These are phyloP conservation scores for Rhabdophis nuchalis DNA, from an alignment of 2,797 vertebrate species.

Conservation along the genomic window DNA sequence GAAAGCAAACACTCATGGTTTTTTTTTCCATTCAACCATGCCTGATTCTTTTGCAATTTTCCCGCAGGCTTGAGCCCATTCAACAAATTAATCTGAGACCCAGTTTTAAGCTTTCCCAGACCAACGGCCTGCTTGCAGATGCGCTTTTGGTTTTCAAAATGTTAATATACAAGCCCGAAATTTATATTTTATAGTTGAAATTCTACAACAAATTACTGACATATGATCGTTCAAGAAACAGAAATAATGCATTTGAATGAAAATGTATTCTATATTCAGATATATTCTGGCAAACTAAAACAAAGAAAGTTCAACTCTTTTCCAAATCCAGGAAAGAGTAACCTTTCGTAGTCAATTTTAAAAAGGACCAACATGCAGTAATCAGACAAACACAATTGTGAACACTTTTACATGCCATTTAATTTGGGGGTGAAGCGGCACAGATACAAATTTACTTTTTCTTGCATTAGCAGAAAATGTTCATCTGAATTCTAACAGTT, in stretches of 20 bases:
- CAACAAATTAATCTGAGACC: constrained; percentile 78
- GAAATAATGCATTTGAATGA: not conserved
- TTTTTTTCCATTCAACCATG: constrained; percentile 75
- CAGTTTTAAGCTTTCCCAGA: constrained; percentile 72
- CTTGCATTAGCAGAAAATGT: not conserved
- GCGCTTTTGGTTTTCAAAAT: constrained; percentile 64
- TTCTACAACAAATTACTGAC: constrained; percentile 9
- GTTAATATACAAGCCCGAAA: constrained; percentile 65
- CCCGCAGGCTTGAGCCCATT: constrained; percentile 71
- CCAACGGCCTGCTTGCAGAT: constrained; percentile 77
- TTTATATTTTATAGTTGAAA: not conserved
- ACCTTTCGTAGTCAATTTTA: not conserved
- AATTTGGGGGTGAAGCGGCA: not conserved
- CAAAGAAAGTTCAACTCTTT: not conserved
- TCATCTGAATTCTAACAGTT: not conserved
- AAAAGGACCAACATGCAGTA: not conserved
- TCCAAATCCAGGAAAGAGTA: not conserved
- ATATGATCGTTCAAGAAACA: constrained; percentile 5
- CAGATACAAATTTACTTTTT: not conserved
- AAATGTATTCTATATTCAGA: not conserved
- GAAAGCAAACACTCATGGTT: constrained; percentile 76
- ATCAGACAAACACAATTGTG: not conserved
- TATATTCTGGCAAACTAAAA: not conserved
- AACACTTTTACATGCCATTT: not conserved
- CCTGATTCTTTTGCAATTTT: constrained; percentile 76